Base-by-base conservation (phyloP, 2,113 vertebrate species). In the Sakesphorus luctuosus region DNA sequence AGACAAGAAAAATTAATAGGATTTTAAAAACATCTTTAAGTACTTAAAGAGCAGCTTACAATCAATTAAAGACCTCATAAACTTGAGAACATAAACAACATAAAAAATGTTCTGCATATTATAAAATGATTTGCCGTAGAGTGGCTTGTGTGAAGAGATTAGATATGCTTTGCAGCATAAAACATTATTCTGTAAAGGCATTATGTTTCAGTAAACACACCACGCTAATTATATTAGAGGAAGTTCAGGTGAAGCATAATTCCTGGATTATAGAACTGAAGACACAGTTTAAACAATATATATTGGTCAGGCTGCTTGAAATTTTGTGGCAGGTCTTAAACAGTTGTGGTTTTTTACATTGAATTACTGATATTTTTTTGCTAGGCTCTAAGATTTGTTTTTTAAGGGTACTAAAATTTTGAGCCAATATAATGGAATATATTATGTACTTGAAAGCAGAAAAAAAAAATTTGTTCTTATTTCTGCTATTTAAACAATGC, bases 141-240 rank as follows among this genome's bases (percentile, higher is more conserved):
- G 36, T 84, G 73, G 90, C 83, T 96, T 87, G 92, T 8, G 1
- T 96, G 92, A 96, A 93, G 92, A 96, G 95, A 96, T 97, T 96
- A 96, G 86, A 84, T 78, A 92, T 94, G 94, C 92, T 95, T 87
- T 92, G 86, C 89, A 90, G 94, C 90, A 87, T 74, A 90, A 86
- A 96, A 94, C 91, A 94, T 95, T 78, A 84, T 96, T 95, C 90
- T 93, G 85, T 92, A 79, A 94, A 94, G 84, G 92, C 90, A 90
- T 96, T 90, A 89, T 89, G 61, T 96, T 96, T 90, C 90, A 94
- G 92, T 92, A 95, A 95, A 92, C 93, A 78, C 86, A 72, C 83
- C 94, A 94, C 20, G 1, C 90, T 96, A 96, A 95, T 96, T 96
- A 88, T 94, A 87, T 95, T 94, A 94, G 88, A 25, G 86, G 86